These are phyloP conservation scores for Tapirus indicus DNA, from an alignment of 2,797 vertebrate genomes.

Conservation along the genomic window DNA sequence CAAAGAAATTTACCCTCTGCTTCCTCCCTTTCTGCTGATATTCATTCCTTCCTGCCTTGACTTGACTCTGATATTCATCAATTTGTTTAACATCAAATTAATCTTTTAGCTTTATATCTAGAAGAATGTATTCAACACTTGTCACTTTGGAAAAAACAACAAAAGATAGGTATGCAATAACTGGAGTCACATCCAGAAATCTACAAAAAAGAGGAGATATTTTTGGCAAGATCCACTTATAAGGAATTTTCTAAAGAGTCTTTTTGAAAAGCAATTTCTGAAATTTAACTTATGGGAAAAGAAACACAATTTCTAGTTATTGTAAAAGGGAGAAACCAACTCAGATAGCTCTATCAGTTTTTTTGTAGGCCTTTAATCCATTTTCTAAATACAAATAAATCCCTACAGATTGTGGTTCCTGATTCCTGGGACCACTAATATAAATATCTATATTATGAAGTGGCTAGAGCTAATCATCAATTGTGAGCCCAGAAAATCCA, in stretches of 20 bases:
- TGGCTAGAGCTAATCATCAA: neutral
- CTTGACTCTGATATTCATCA: neutral
- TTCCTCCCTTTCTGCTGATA: neutral
- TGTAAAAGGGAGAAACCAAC: neutral
- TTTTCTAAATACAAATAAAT: conserved; percentile 38
- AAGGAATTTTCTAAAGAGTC: neutral
- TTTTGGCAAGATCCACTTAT: neutral
- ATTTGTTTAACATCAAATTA: neutral
- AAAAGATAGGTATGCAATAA: neutral
- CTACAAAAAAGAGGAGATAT: neutral
- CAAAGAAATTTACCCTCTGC: neutral
- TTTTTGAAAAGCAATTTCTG: conserved; percentile 33
- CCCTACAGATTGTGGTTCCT: neutral
- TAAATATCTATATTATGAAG: neutral
- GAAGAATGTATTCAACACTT: neutral
- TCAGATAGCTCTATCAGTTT: neutral
- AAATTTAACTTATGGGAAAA: neutral
- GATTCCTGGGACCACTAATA: neutral
- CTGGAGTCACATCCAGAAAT: neutral
- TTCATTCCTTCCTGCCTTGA: neutral
- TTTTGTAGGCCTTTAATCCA: neutral
- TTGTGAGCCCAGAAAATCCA: neutral
- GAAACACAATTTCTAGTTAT: neutral
- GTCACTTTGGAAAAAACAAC: neutral
- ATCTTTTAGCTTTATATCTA: neutral